Conservation (phyloP, 2,888 invertebrate species). For the Cantharis rufa region DNA sequence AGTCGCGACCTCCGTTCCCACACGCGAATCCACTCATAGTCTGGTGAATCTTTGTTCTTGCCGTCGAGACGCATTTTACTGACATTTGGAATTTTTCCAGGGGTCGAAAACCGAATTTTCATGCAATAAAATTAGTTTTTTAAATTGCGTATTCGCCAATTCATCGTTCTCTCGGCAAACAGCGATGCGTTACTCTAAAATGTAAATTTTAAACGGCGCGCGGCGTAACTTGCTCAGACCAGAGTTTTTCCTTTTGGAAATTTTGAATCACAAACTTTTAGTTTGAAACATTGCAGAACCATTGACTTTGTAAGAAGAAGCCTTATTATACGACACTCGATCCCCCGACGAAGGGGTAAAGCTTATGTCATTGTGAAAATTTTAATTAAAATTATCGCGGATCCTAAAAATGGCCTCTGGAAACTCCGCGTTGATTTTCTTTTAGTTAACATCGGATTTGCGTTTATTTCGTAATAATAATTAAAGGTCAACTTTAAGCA, state of each 20-base stretch:
- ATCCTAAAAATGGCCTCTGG: neutral
- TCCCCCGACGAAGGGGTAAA: neutral
- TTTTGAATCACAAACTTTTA: neutral
- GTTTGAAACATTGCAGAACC: neutral
- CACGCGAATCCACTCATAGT: slow-evolving; percentile 12
- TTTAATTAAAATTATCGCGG: neutral
- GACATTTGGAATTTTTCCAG: slow-evolving; percentile 26
- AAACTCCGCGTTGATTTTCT: neutral
- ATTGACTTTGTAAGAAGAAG: neutral
- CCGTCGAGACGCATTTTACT: slow-evolving; percentile 20
- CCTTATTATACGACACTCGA: neutral
- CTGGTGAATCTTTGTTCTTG: slow-evolving; percentile 18
- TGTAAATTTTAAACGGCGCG: neutral
- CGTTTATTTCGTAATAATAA: neutral
- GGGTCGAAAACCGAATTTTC: slow-evolving; percentile 20
- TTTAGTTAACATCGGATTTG: neutral
- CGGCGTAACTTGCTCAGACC: neutral
- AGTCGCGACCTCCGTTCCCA: slow-evolving; percentile 18
- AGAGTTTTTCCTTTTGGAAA: neutral
- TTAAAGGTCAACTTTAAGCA: neutral
- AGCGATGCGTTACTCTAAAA: no score
- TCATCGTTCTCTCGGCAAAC: neutral
- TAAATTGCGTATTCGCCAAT: neutral
- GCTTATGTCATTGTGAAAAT: neutral
- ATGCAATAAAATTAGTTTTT: neutral